These are phyloP conservation scores for Euglossa dilemma DNA, from an alignment of 1,140 invertebrate species.

Conservation along the genomic window DNA sequence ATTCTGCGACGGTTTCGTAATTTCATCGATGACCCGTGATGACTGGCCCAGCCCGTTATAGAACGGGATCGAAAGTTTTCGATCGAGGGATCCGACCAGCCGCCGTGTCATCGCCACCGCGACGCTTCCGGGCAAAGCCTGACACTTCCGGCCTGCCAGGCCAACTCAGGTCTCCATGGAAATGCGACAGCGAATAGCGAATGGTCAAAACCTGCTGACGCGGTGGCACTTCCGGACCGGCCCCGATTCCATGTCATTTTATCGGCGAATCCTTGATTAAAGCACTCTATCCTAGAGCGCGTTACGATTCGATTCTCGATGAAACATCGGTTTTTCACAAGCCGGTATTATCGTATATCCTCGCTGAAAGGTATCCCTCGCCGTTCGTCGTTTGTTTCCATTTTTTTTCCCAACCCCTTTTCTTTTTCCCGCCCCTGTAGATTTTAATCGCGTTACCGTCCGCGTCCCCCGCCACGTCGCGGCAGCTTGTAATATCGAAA, in stretches of 20 bases:
- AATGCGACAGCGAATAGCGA: conserved; percentile 41
- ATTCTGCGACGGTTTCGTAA: not conserved
- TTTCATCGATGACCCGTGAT: not conserved
- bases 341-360: conserved; percentile 17
- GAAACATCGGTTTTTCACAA: conserved; percentile 28
- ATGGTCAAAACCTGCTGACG: conserved; percentile 64
- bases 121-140: conserved; percentile 53
- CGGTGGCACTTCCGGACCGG: conserved; percentile 37
- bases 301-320: conserved; percentile 31
- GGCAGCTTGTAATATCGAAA: not conserved
- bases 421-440: no score
- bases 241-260: conserved; percentile 50
- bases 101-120: conserved; percentile 50
- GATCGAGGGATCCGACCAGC: conserved; percentile 12
- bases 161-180: conserved; percentile 58
- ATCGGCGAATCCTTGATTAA: conserved; percentile 55
- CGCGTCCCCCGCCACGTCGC: no score
- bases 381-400: conserved; percentile 12
- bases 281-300: conserved; percentile 35
- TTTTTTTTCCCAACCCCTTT: not conserved
- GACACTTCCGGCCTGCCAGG: conserved; percentile 56
- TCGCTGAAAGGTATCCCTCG: not conserved
- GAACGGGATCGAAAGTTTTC: conserved; percentile 8
- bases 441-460: not conserved
- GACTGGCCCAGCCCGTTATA: not conserved